These are phyloP conservation scores for Agapetus fuscipes DNA, from an alignment of 2,888 invertebrate species.

Conservation along the genomic window DNA sequence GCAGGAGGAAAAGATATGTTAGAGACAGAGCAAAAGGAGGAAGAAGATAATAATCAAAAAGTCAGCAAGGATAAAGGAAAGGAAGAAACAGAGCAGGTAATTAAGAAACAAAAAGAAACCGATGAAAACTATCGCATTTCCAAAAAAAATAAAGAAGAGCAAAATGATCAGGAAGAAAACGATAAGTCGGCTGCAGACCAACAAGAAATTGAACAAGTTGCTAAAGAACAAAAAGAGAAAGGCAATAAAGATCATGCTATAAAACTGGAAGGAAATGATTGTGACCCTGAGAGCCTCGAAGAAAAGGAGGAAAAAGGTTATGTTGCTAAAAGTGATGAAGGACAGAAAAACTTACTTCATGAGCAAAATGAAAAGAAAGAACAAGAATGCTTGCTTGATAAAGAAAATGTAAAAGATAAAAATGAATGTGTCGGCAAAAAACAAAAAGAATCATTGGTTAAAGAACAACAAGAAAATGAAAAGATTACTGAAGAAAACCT, in stretches of 20 bases:
- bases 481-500: not conserved
- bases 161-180: constrained; percentile 20
- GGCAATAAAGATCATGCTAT: constrained; percentile 1
- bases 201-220: not conserved
- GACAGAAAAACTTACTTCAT: constrained; percentile 26
- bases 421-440: not conserved
- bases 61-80: not conserved
- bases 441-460: constrained; percentile 1
- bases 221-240: constrained; percentile 2
- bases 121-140: no score
- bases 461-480: constrained; percentile 1
- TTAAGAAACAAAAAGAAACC: no score
- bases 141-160: constrained; percentile 19
- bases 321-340: constrained; percentile 23
- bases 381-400: not conserved
- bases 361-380: constrained; percentile 7
- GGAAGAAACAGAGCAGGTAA: not conserved
- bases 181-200: constrained; percentile 4
- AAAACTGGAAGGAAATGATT: no score
- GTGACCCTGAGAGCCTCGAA: no score
- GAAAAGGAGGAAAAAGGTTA: constrained; percentile 23
- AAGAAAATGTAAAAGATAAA: not conserved
- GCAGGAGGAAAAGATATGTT: constrained; percentile 11
- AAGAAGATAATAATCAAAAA: constrained; percentile 7
- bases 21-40: not conserved